A percentile compares a stretch with the other conserved stretches of the same genome.
phyloP scores from a whole-genome alignment of 2,888 invertebrate genomes.

The Diabrotica balteata region DNA sequence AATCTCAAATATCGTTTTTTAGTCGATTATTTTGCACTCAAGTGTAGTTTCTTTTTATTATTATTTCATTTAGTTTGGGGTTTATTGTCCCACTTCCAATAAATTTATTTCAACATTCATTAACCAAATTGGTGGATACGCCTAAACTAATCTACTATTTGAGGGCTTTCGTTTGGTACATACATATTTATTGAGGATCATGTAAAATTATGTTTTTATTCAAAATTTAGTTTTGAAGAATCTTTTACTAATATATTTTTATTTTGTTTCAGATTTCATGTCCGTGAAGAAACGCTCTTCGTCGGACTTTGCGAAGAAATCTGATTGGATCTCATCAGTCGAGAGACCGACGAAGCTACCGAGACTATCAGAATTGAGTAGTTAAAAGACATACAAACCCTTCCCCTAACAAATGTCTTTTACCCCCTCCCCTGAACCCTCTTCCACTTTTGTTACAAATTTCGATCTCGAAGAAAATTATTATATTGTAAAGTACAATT shows the following conservation, averaged over 20 bases:
- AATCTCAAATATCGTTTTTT: no score
- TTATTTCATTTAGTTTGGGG: no score
- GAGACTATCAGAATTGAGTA: slow-evolving; percentile 54
- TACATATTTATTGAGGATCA: no score
- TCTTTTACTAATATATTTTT: slow-evolving; percentile 42
- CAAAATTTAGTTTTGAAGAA: no score
- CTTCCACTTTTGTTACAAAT: slow-evolving; percentile 50
- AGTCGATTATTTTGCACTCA: no score
- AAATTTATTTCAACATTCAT: no score
- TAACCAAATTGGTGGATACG: no score
- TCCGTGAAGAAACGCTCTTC: slow-evolving; percentile 67
- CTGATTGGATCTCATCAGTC: slow-evolving; percentile 46
- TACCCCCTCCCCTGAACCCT: slow-evolving; percentile 34
- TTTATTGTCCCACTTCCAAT: no score
- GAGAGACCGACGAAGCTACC: slow-evolving; percentile 60
- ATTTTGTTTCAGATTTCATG: slow-evolving; percentile 70
- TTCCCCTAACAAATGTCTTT: slow-evolving; percentile 6
- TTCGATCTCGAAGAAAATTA: slow-evolving; percentile 50
- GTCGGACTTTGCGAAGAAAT: slow-evolving; percentile 54
- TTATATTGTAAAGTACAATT: slow-evolving; percentile 49
- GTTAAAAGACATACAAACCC: slow-evolving; percentile 25
- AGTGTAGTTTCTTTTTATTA: no score
- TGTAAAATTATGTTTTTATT: no score
- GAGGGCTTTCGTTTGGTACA: no score
- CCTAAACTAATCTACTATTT: no score